These are phyloP conservation scores for Megaustenia siamemsis DNA, from an alignment of 2,888 invertebrate genomes.

Conservation along the genomic window DNA sequence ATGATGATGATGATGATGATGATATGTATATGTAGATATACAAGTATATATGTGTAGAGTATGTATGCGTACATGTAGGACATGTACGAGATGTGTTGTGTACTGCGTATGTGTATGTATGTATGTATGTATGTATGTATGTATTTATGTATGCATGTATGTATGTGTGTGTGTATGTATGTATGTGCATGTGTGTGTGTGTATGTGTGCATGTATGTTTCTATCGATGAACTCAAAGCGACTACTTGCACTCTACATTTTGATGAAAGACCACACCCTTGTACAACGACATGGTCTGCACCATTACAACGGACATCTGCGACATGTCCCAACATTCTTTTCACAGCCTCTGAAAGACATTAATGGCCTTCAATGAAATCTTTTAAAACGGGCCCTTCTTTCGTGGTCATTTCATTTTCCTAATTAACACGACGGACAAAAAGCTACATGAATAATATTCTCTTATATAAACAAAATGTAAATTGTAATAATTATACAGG, in stretches of 20 bases:
- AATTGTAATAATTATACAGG: too few relatives aligned
- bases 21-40: too few relatives aligned
- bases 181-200: not conserved
- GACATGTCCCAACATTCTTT: not conserved
- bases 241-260: not conserved
- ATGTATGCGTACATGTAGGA: not conserved
- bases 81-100: not conserved
- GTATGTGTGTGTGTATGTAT: not conserved
- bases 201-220: not conserved
- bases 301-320: not conserved
- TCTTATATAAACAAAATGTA: too few relatives aligned
- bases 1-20: not conserved
- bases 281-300: not conserved
- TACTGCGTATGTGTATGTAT: not conserved
- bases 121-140: not conserved
- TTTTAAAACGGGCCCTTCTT: not conserved
- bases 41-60: too few relatives aligned
- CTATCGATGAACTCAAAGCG: not conserved
- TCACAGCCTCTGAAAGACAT: not conserved
- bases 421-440: too few relatives aligned
- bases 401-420: not conserved
- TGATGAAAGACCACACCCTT: not conserved
- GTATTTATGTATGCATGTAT: not conserved
- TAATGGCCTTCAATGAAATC: not conserved
- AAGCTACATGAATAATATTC: too few relatives aligned